Percentiles rank a stretch among this genome's conserved stretches.
Evolutionary conservation across 2,113 vertebrate genomes (phyloP).

Genomic region (Oncorhynchus nerka): DNA sequence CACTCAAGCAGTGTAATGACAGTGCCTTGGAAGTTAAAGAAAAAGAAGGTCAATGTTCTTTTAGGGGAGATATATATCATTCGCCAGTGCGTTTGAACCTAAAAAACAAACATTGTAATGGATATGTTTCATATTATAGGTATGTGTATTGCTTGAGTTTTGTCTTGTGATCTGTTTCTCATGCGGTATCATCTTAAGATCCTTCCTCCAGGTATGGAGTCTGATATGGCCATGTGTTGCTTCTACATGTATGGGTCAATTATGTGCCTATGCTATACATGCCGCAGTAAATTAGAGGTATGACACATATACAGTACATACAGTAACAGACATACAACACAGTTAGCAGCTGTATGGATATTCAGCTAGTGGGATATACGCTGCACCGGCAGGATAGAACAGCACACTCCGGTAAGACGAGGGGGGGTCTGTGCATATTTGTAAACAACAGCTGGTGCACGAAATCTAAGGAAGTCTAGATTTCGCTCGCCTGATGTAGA

Average conservation of each 20-base stretch:
- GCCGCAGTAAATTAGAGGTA: neutral
- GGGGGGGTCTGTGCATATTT: no score
- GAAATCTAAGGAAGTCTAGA: no score
- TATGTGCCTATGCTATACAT: no score
- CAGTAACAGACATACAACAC: neutral
- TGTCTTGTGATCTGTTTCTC: neutral
- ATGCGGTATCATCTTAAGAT: no score
- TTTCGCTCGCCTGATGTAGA: no score
- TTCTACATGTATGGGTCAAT: no score
- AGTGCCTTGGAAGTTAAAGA: constrained; percentile 15
- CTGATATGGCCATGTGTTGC: no score
- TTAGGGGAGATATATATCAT: neutral
- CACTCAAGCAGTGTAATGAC: constrained; percentile 19
- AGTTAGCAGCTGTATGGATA: constrained; percentile 32
- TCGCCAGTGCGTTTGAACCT: neutral
- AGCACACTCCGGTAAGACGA: no score
- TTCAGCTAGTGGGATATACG: no score
- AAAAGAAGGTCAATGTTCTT: neutral
- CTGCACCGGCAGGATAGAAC: no score
- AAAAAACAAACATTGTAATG: neutral
- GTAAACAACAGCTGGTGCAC: no score
- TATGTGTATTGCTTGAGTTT: neutral
- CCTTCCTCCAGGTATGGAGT: no score
- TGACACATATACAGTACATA: neutral
- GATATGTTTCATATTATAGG: neutral